Conservation (phyloP, 1,140 invertebrate genomes). For the Megathymus violae region DNA sequence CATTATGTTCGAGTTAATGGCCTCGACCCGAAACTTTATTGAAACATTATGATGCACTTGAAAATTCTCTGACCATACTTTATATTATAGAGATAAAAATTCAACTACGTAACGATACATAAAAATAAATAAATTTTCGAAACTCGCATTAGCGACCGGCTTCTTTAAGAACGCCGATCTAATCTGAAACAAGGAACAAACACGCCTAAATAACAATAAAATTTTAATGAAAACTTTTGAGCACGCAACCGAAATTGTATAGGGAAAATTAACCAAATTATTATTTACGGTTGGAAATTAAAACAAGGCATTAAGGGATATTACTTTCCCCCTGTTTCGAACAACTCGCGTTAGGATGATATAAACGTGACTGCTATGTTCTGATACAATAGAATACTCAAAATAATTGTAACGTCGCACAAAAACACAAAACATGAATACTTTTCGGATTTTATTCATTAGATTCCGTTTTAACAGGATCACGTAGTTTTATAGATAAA, state of each 20-base stretch:
- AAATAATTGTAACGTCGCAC: not conserved
- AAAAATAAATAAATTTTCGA: conserved; percentile 70
- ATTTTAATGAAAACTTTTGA: conserved; percentile 81
- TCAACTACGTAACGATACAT: conserved; percentile 67
- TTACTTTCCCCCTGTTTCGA: conserved; percentile 63
- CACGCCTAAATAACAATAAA: conserved; percentile 84
- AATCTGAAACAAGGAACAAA: conserved; percentile 83
- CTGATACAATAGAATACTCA: not conserved
- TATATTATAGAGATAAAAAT: conserved; percentile 42
- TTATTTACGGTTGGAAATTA: conserved; percentile 81
- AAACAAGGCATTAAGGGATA: conserved; percentile 71
- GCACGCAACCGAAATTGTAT: conserved; percentile 79
- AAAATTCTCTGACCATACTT: conserved; percentile 32
- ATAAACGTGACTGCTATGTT: conserved; percentile 31
- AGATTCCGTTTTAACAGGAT: not conserved
- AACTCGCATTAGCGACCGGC: conserved; percentile 80
- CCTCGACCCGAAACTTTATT: conserved; percentile 58
- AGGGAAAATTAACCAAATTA: conserved; percentile 80
- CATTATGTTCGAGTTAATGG: conserved; percentile 55
- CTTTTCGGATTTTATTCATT: not conserved
- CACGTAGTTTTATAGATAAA: not conserved
- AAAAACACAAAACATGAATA: not conserved
- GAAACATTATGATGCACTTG: conserved; percentile 44
- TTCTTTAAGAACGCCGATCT: conserved; percentile 79
- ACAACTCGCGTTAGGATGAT: conserved; percentile 44